These are phyloP conservation scores for Mastacembelus armatus DNA, from an alignment of 2,797 vertebrate genomes.

Conservation along the genomic window DNA sequence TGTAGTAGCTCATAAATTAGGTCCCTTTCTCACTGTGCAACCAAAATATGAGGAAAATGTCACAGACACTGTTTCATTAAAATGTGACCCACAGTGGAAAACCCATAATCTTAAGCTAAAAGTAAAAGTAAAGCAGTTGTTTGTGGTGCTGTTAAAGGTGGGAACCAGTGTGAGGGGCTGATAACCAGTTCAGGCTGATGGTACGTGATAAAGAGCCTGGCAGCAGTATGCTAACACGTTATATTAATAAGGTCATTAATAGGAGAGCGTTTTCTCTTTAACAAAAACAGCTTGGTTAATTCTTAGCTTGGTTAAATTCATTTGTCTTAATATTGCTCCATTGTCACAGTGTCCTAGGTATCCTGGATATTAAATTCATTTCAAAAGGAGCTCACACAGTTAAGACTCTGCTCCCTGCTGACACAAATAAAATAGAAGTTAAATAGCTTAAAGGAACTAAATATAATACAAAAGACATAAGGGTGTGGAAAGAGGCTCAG, in stretches of 20 bases:
- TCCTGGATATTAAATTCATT: no score
- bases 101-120: not conserved
- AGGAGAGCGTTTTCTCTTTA: not conserved
- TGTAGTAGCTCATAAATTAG: not conserved
- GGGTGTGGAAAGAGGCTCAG: no score
- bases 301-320: no score
- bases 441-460: no score
- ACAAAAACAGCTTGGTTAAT: no score
- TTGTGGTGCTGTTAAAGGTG: conserved; percentile 26
- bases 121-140: not conserved
- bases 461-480: no score
- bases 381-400: no score
- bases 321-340: no score
- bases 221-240: not conserved
- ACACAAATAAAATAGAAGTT: no score
- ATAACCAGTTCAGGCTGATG: conserved; percentile 54
- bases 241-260: not conserved
- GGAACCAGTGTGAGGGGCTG: conserved; percentile 48
- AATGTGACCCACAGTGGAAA: not conserved
- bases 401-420: no score
- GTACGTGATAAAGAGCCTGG: conserved; percentile 41
- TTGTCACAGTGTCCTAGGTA: no score
- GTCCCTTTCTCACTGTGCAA: not conserved
- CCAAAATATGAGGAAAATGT: not conserved
- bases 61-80: not conserved